phyloP scores from a whole-genome alignment of 2,797 vertebrate species.

The Florisuga fusca region DNA sequence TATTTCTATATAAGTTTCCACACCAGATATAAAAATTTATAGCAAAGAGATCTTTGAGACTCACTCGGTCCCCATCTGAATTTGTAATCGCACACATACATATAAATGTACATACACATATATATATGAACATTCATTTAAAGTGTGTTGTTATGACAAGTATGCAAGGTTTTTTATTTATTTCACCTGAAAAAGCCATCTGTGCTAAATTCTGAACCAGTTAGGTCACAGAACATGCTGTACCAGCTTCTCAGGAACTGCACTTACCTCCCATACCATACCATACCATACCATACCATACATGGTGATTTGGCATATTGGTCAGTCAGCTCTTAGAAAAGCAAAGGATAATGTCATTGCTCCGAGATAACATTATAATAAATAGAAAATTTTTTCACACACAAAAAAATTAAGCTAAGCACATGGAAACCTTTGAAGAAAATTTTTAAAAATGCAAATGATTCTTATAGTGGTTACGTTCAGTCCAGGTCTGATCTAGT shows the following conservation, averaged over 20 bases:
- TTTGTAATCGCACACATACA: neutral
- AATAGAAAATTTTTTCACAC: neutral
- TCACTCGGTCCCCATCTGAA: neutral
- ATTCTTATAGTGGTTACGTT: neutral
- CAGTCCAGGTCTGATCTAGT: neutral
- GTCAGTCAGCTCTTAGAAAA: neutral
- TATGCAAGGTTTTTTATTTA: neutral
- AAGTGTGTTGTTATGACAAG: neutral
- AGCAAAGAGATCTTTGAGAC: neutral
- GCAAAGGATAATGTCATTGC: neutral
- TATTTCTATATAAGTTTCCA: neutral
- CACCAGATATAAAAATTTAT: neutral
- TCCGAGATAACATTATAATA: neutral
- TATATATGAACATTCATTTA: neutral
- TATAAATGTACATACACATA: neutral
- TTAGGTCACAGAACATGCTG: neutral
- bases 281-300: slow-evolving; percentile 42
- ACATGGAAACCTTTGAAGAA: neutral
- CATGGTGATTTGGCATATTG: neutral
- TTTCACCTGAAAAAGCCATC: slow-evolving; percentile 12
- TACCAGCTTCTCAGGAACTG: neutral
- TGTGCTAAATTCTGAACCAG: slow-evolving; percentile 10
- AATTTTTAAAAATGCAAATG: neutral
- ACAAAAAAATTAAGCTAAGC: neutral
- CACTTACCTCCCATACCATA: neutral